These are phyloP conservation scores for Tyrophagus putrescentiae DNA, from an alignment of 1,140 invertebrate genomes.

Conservation along the genomic window DNA sequence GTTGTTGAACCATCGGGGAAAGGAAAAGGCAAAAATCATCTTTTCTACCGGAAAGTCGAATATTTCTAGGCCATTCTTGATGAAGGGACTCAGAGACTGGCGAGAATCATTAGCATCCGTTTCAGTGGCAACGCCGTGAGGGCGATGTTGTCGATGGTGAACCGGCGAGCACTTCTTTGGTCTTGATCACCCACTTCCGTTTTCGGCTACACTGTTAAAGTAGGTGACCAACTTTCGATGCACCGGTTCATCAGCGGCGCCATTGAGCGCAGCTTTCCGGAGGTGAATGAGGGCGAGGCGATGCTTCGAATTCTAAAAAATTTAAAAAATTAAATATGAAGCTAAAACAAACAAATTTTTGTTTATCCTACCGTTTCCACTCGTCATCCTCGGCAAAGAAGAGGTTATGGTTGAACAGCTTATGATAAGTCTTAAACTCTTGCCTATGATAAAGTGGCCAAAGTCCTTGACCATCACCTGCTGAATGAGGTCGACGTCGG, in stretches of 20 bases:
- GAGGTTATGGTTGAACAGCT: not conserved
- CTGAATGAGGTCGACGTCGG: constrained; percentile 24
- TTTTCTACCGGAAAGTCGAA: not conserved
- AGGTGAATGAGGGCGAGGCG: constrained; percentile 42
- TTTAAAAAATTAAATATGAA: no score
- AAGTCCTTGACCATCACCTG: constrained; percentile 25
- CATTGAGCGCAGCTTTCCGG: constrained; percentile 43
- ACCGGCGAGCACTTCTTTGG: constrained; percentile 4
- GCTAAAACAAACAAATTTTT: no score
- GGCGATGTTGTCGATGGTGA: constrained; percentile 17
- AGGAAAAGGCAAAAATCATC: not conserved
- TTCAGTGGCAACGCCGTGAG: constrained; percentile 14
- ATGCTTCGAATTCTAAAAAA: constrained; percentile 41
- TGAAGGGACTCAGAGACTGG: not conserved
- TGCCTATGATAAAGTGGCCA: constrained; percentile 22
- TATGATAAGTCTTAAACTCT: not conserved
- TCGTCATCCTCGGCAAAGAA: constrained; percentile 24
- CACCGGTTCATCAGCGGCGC: not conserved
- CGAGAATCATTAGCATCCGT: not conserved
- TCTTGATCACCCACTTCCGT: no score
- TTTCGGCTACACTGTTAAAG: not conserved
- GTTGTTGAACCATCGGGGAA: no score
- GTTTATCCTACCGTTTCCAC: no score
- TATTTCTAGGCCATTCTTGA: not conserved
- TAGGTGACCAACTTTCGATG: constrained; percentile 8